Base-by-base conservation (phyloP, 1,140 invertebrate genomes). In the Achroia grisella region DNA sequence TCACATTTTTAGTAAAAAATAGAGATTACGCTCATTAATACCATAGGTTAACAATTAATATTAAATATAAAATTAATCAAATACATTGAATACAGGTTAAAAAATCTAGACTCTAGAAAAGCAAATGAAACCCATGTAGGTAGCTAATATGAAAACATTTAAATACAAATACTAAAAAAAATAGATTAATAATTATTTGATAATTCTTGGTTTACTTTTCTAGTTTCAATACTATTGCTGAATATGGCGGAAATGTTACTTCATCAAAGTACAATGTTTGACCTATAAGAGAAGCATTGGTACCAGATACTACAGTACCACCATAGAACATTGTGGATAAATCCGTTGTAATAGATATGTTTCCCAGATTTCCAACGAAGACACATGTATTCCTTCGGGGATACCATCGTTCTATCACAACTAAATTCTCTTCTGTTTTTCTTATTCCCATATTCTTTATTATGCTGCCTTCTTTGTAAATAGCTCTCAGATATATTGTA, bases 321-420 rank as follows among this genome's bases (percentile, higher is more conserved):
- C 92, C 92, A 56, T 93, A 95, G 68, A 92, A 93, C 61, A 91
- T 87, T 1, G 88, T 88, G 0, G 92, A 92, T 8, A 94, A 86
- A 80, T 94, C 93, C 41, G 90, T 89, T 0, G 84, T 88, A 32
- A 91, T 87, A 8, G 80, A 81, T 2, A 63, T 62, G 8, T 67
- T 80, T 0, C 91, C 91, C 5, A 94, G 80, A 83, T 94, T 94
- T 1, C 89, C 89, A 0, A 94, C 87, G 34, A 92, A 89, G 1
- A 93, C 90, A 57, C 91, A 94, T 1, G 91, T 89, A 62, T 93
- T 91, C 41, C 92, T 87, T 10, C 93, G 86, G 4, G 93, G 93
- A 75, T 92, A 94, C 87, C 89, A 92, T 29, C 93, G 86, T 56
- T 94, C 92, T 32, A 94, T 86, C 0, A 93, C 88, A 8, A 94